Percentiles rank a stretch among this genome's conserved stretches.
Evolutionary conservation across 2,888 invertebrate genomes (phyloP).

Genomic region (Andrena fulva): DNA sequence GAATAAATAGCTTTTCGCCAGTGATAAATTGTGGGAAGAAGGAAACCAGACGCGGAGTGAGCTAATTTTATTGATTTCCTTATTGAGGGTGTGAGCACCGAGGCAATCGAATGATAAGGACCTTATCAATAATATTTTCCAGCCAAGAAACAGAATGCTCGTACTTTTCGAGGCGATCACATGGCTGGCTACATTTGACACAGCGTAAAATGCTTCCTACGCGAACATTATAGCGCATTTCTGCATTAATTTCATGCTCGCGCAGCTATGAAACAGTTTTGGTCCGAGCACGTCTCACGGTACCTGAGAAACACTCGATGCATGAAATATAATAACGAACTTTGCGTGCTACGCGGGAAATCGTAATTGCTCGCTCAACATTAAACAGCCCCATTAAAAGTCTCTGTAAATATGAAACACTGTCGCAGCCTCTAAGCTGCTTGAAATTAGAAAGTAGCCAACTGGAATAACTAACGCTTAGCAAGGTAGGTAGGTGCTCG

Average conservation of each 20-base stretch:
- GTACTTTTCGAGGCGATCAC: not conserved
- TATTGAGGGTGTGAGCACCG: not conserved
- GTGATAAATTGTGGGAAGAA: not conserved
- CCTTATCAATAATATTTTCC: not conserved
- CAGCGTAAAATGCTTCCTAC: constrained; percentile 22
- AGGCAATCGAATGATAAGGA: not conserved
- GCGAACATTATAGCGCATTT: constrained; percentile 32
- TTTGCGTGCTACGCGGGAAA: not conserved
- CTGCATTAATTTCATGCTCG: constrained; percentile 74
- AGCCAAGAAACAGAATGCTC: not conserved
- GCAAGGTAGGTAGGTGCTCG: too few relatives aligned
- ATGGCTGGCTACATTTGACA: constrained; percentile 16
- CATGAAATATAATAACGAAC: constrained; percentile 60
- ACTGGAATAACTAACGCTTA: too few relatives aligned
- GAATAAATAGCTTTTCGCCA: not conserved
- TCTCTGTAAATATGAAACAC: not conserved
- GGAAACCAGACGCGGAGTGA: not conserved
- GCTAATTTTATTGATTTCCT: not conserved
- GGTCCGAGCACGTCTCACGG: constrained; percentile 51
- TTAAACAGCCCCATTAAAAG: constrained; percentile 17
- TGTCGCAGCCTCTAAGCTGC: not conserved
- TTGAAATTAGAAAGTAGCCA: not conserved
- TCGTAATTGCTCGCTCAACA: not conserved
- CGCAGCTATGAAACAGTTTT: constrained; percentile 68
- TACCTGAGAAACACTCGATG: constrained; percentile 55